Base-by-base conservation (phyloP, 2,113 vertebrate species). In the Oryzias curvinotus region DNA sequence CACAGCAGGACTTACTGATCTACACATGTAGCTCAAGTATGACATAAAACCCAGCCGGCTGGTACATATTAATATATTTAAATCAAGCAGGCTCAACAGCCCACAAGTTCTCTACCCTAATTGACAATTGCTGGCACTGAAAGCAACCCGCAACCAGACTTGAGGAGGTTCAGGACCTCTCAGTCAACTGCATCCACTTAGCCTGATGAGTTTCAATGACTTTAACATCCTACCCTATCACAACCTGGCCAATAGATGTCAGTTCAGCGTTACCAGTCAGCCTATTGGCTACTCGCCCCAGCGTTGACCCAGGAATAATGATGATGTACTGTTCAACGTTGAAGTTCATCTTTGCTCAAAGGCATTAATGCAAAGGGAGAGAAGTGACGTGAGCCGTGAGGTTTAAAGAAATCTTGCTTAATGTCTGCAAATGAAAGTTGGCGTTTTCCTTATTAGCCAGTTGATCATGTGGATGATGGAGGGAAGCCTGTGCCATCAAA, bases 191-290 rank as follows among this genome's bases (percentile, higher is more conserved):
- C 77, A 85, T 83, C 87, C 88, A 87, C 82, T 88, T 88, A 87
- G 82, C 70, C 68, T 90, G 88, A 90, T 90, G 88, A 90, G 84
- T 80, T 79, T 78, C 80, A 88, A 90, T 79, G 84, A 86, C 85
- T 90, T 86, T 85, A 87, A 82, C 88, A 90, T 88, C 69, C 77
- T 41, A 71, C 71, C 63, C 69, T 71, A 77, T 85, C 62, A 76
- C 66, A 74, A 36, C 63, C 77, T 71, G 75, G 85, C 85, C 85
- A 88, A 86, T 80, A 73, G 65, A 86, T 82, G 85, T 87, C 88
- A 86, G 84, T 81, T 87, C 82, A 87, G 73, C 75, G 19, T 84
- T 85, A 71, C 17, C 15, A 68, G 61, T 59, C n/a, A 70, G 83
- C 81, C 83, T 85, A 85, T 84, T 85, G 86, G 82, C 78, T 80